Evolutionary conservation across 2,888 invertebrate species (phyloP).

Genomic region (Drosophila histrio): DNA sequence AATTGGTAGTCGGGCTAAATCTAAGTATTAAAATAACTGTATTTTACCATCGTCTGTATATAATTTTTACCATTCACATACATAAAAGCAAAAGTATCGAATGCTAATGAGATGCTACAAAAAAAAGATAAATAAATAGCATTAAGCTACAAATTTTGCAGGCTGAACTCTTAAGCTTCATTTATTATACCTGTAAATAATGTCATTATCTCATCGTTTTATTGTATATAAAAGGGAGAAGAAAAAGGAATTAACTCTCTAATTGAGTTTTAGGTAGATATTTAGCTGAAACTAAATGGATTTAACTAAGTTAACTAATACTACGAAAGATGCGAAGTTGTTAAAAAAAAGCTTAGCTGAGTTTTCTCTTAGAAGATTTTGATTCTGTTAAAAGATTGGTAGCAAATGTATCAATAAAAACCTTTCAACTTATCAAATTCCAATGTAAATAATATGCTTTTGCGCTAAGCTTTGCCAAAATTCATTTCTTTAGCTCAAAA

Average conservation of each 20-base stretch:
- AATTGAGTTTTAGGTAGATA: neutral
- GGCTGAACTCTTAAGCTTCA: slow-evolving; percentile 36
- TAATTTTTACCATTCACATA: slow-evolving; percentile 37
- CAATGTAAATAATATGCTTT: slow-evolving; percentile 22
- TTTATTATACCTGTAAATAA: slow-evolving; percentile 43
- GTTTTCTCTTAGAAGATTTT: neutral
- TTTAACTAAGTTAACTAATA: neutral
- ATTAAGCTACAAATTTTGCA: slow-evolving; percentile 15
- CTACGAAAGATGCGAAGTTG: too few species aligned
- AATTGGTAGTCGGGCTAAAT: slow-evolving; percentile 32
- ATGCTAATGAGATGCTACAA: slow-evolving; percentile 76
- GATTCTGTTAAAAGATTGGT: neutral
- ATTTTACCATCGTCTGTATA: slow-evolving; percentile 39
- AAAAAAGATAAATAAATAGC: slow-evolving; percentile 8
- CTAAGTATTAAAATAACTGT: slow-evolving; percentile 39
- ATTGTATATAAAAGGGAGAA: slow-evolving; percentile 11
- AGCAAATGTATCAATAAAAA: neutral
- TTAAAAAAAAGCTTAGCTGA: neutral
- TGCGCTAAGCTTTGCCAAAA: slow-evolving; percentile 41
- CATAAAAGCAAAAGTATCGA: slow-evolving; percentile 55
- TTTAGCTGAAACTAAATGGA: slow-evolving; percentile 1
- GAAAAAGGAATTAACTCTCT: neutral
- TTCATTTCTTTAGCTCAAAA: slow-evolving; percentile 63
- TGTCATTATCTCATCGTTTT: slow-evolving; percentile 25
- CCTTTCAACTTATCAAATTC: neutral